Evolutionary conservation across 35 echinoderm and acorn worm genomes (phyloP).

Genomic region (Anneissia japonica): DNA sequence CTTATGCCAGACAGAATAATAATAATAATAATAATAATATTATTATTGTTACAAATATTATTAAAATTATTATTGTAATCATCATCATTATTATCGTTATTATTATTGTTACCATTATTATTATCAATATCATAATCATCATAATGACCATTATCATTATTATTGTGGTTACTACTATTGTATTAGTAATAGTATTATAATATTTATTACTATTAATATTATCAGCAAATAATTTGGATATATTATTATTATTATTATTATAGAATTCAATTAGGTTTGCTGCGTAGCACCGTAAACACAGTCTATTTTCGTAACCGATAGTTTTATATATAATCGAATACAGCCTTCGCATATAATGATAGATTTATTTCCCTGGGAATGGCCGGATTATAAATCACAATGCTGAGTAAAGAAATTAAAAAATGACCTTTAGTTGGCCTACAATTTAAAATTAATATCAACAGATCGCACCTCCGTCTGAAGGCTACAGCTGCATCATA

Average conservation of each 20-base stretch:
- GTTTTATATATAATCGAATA: neutral
- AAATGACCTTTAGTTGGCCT: neutral
- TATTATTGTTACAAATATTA: neutral
- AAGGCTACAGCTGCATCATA: too few relatives aligned
- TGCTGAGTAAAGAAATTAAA: neutral
- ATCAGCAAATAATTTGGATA: neutral
- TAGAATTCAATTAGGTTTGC: neutral
- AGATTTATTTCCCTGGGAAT: neutral
- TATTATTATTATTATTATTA: slow-evolving; percentile 1
- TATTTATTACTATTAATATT: neutral
- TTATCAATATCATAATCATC: neutral
- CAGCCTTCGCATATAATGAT: neutral
- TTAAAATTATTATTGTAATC: neutral
- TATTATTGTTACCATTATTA: neutral
- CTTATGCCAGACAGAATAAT: neutral
- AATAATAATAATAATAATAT: too few relatives aligned
- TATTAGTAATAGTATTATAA: neutral
- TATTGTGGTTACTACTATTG: neutral
- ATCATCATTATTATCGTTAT: neutral
- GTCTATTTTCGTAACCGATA: neutral
- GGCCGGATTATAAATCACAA: neutral
- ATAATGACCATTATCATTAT: neutral
- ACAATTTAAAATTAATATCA: too few relatives aligned
- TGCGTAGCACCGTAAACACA: neutral
- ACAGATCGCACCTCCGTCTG: too few relatives aligned